Conservation (phyloP, 2,888 invertebrate genomes). For the Erebia epiphron region DNA sequence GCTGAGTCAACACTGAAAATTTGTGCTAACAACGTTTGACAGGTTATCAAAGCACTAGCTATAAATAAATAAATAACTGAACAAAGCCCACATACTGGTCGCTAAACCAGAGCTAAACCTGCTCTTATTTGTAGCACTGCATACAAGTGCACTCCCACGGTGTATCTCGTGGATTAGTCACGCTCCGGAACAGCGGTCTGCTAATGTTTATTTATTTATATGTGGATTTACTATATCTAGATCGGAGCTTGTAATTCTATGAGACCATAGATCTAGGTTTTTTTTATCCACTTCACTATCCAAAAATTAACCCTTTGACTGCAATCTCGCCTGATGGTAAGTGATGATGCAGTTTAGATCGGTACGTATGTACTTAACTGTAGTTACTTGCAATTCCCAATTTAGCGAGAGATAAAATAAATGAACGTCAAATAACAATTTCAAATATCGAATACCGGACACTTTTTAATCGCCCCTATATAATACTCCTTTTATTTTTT, state of each 20-base stretch:
- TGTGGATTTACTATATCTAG: constrained; percentile 14
- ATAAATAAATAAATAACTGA: constrained; percentile 40
- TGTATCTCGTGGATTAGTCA: constrained; percentile 41
- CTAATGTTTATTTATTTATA: constrained; percentile 26
- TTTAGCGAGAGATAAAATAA: no score
- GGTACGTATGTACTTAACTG: no score
- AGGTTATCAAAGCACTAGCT: constrained; percentile 29
- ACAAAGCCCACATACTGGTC: constrained; percentile 37
- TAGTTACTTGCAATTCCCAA: no score
- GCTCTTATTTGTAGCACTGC: constrained; percentile 36
- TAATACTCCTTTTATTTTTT: no score
- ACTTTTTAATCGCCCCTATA: no score
- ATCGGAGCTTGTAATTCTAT: background rate
- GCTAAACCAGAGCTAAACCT: constrained; percentile 31
- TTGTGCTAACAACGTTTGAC: constrained; percentile 29
- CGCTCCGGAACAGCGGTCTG: constrained; percentile 36
- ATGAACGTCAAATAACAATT: no score
- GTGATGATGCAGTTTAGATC: no score
- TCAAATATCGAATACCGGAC: no score
- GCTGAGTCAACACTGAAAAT: constrained; percentile 20
- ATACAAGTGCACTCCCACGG: constrained; percentile 41
- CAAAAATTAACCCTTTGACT: no score
- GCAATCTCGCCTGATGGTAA: no score
- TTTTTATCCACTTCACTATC: no score
- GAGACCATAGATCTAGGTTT: background rate